phyloP scores from a whole-genome alignment of 1,140 invertebrate genomes.

The Chelonus insularis region DNA sequence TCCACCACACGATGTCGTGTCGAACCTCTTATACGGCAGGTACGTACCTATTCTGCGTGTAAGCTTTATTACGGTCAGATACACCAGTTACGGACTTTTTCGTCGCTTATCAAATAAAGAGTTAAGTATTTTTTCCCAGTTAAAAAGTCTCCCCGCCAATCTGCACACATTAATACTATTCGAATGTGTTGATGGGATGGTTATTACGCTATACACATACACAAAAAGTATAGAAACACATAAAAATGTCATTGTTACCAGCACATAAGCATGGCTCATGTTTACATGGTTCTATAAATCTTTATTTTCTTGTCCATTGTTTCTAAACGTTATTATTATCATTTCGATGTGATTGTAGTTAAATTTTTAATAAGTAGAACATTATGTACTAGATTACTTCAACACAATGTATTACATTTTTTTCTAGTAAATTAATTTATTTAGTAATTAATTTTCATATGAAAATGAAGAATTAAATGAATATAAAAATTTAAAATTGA shows the following conservation, averaged over 20 bases:
- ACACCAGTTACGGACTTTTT: slow-evolving; percentile 45
- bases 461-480: too few relatives aligned
- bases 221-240: not conserved
- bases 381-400: too few relatives aligned
- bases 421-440: too few relatives aligned
- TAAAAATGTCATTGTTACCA: not conserved
- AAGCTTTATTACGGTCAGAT: slow-evolving; percentile 45
- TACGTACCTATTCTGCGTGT: slow-evolving; percentile 35
- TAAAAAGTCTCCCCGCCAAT: slow-evolving; percentile 22
- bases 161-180: not conserved
- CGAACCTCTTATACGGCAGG: slow-evolving; percentile 43
- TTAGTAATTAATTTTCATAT: too few relatives aligned
- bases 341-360: too few relatives aligned
- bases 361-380: too few relatives aligned
- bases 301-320: not conserved
- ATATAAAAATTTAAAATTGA: too few relatives aligned
- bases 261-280: not conserved
- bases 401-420: too few relatives aligned
- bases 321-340: too few relatives aligned
- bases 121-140: slow-evolving; percentile 27
- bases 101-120: slow-evolving; percentile 43
- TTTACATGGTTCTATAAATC: not conserved
- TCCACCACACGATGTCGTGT: slow-evolving; percentile 33
- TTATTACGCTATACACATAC: not conserved
- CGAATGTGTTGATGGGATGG: not conserved